These are phyloP conservation scores for Sardinella longiceps DNA, from an alignment of 2,797 vertebrate species.

Conservation along the genomic window DNA sequence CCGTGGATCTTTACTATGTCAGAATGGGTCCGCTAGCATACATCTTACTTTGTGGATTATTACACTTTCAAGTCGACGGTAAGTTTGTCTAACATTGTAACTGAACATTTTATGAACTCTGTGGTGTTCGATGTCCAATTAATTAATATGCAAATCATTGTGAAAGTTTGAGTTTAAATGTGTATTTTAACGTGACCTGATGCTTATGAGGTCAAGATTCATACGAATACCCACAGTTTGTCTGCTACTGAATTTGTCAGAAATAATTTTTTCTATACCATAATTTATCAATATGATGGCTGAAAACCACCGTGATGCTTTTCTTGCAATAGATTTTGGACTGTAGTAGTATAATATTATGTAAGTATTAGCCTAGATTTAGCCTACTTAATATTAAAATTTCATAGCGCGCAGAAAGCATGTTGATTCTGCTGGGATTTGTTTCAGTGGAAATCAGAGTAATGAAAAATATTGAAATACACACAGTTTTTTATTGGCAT, in stretches of 20 bases:
- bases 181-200: neutral
- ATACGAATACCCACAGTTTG: too few species aligned
- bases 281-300: neutral
- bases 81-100: constrained; percentile 70
- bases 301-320: neutral
- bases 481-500: neutral
- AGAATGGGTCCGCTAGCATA: constrained; percentile 93
- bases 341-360: neutral
- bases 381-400: neutral
- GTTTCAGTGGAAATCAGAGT: neutral
- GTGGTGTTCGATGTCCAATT: neutral
- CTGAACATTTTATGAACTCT: neutral
- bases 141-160: neutral
- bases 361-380: neutral
- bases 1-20: constrained; percentile 91
- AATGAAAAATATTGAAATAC: neutral
- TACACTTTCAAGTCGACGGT: constrained; percentile 88
- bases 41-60: constrained; percentile 91
- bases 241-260: neutral
- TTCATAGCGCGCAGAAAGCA: too few species aligned
- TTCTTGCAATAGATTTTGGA: neutral
- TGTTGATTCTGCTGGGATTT: neutral
- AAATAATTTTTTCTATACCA: neutral
- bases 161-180: neutral
- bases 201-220: neutral